Conservation (phyloP, 2,888 invertebrate genomes). For the Chrysina gloriosa region DNA sequence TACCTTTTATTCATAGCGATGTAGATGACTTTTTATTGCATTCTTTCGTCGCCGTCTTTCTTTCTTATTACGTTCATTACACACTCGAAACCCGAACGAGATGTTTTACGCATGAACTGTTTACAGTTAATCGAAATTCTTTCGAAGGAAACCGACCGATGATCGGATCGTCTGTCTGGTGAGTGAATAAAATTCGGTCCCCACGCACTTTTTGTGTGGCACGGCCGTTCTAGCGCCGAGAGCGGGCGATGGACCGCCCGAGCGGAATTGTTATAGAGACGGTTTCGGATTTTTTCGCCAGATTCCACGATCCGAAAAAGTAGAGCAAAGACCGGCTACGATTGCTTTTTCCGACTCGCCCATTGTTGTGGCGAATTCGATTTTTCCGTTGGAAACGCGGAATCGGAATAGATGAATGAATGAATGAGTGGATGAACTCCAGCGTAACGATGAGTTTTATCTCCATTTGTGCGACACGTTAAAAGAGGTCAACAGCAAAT, state of each 20-base stretch:
- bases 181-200: slow-evolving; percentile 27
- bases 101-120: slow-evolving; percentile 36
- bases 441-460: slow-evolving; percentile 3
- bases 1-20: slow-evolving; percentile 1
- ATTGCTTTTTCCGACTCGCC: background rate
- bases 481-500: too few relatives aligned
- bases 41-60: background rate
- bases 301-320: slow-evolving; percentile 9
- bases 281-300: background rate
- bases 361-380: slow-evolving; percentile 54
- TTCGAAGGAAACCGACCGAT: slow-evolving; percentile 31
- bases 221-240: background rate
- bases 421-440: background rate
- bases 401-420: slow-evolving; percentile 43
- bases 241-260: background rate
- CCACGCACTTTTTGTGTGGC: slow-evolving; percentile 19
- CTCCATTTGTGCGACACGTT: background rate
- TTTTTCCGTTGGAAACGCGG: slow-evolving; percentile 69
- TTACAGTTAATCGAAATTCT: slow-evolving; percentile 40
- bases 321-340: background rate
- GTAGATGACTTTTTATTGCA: slow-evolving; percentile 8
- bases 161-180: slow-evolving; percentile 26
- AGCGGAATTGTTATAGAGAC: slow-evolving; percentile 1
- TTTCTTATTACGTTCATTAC: slow-evolving; percentile 15
- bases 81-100: slow-evolving; percentile 14